These are phyloP conservation scores for Drosophila azteca DNA, from an alignment of 1,140 invertebrate genomes.

Conservation along the genomic window DNA sequence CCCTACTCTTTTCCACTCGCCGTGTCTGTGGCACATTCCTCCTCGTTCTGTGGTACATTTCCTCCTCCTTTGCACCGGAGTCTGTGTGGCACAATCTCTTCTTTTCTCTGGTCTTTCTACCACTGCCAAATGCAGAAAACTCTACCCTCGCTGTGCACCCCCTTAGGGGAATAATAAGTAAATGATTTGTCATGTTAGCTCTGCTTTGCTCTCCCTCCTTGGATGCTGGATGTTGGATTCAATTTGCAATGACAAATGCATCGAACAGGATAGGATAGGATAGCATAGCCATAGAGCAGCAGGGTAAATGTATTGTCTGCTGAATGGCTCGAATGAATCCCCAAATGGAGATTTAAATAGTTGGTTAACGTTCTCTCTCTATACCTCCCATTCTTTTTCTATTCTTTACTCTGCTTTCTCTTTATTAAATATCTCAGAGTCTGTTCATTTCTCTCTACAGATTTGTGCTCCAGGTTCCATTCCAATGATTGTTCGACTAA, in stretches of 20 bases:
- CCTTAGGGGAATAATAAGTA: slow-evolving; percentile 58
- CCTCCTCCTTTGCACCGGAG: background rate
- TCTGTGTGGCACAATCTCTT: background rate
- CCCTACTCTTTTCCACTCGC: too few relatives aligned
- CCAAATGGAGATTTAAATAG: slow-evolving; percentile 48
- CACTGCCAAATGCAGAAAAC: slow-evolving; percentile 43
- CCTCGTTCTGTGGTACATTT: background rate
- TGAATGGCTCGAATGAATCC: slow-evolving; percentile 10
- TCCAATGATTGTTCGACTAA: too few relatives aligned
- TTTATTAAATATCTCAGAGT: background rate
- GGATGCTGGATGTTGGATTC: slow-evolving; percentile 19
- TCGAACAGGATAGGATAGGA: slow-evolving; percentile 3
- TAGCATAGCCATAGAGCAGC: slow-evolving; percentile 5
- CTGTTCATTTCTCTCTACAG: background rate
- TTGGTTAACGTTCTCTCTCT: slow-evolving; percentile 32
- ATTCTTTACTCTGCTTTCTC: slow-evolving; percentile 8
- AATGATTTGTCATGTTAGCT: slow-evolving; percentile 75
- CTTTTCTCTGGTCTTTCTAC: background rate
- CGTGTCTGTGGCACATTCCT: background rate
- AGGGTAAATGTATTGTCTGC: slow-evolving; percentile 16
- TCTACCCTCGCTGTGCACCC: background rate
- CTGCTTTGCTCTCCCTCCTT: slow-evolving; percentile 9
- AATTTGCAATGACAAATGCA: slow-evolving; percentile 45
- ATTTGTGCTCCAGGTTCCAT: too few relatives aligned
- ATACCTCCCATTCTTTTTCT: background rate